Evolutionary conservation across 2,888 invertebrate genomes (phyloP).

Genomic region (Cephus spinipes): DNA sequence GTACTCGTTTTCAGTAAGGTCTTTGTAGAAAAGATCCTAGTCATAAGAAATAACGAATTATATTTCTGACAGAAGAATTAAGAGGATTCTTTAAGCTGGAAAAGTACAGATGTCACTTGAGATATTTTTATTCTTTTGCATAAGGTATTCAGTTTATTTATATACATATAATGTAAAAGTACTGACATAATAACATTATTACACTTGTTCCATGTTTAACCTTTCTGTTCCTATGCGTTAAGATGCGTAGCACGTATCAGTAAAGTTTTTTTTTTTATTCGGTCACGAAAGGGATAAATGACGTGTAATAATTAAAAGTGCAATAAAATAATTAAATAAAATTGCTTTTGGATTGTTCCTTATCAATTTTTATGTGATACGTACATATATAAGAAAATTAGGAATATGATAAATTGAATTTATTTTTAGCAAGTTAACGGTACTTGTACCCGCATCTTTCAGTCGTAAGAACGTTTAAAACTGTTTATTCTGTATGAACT

Average conservation of each 20-base stretch:
- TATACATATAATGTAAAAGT: neutral
- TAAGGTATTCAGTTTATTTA: slow-evolving; percentile 1
- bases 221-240: no score
- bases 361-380: no score
- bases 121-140: slow-evolving; percentile 4
- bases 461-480: neutral
- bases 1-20: neutral
- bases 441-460: neutral
- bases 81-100: no score
- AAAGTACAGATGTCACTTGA: slow-evolving; percentile 5
- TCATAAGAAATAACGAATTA: neutral
- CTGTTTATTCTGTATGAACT: neutral
- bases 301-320: neutral
- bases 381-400: neutral
- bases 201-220: no score
- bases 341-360: no score
- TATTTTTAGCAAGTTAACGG: neutral
- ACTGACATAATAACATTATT: neutral
- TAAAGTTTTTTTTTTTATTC: no score
- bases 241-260: no score
- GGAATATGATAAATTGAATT: neutral
- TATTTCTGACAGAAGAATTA: neutral
- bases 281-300: neutral
- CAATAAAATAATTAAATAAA: neutral
- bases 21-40: neutral